A percentile compares a stretch with the other conserved stretches of the same genome.
Conservation (phyloP, 2,113 vertebrate genomes). For the Mustelus asterias region DNA sequence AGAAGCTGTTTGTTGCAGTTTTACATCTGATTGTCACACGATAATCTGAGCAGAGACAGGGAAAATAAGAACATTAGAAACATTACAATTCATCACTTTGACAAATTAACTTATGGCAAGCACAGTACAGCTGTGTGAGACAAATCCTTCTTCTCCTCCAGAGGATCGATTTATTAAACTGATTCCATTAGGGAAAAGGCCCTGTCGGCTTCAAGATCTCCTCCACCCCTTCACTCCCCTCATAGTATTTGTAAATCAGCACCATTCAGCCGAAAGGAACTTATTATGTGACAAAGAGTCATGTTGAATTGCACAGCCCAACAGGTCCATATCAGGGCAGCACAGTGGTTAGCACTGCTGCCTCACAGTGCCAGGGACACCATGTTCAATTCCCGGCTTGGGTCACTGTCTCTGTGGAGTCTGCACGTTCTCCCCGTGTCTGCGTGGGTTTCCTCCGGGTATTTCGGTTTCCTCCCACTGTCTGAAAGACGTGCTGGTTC, state of each 20-base stretch:
- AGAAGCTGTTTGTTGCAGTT: background rate
- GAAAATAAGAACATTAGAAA: background rate
- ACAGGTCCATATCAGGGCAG: background rate
- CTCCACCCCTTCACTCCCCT: background rate
- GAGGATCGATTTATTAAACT: background rate
- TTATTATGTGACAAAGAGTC: background rate
- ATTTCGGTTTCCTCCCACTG: too few species aligned
- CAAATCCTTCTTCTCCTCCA: background rate
- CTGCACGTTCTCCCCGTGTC: too few species aligned
- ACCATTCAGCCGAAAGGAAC: background rate
- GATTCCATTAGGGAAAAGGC: background rate
- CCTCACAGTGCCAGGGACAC: too few species aligned
- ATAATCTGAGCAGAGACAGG: background rate
- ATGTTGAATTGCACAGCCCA: background rate
- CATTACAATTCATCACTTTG: constrained; percentile 1
- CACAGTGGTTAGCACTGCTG: too few species aligned
- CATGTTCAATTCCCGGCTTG: too few species aligned
- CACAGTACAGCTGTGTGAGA: background rate
- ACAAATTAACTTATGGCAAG: background rate
- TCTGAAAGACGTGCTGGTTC: too few species aligned
- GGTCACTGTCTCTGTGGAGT: too few species aligned
- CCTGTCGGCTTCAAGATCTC: background rate
- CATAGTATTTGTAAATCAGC: background rate
- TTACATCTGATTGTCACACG: background rate
- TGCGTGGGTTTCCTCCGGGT: too few species aligned